Evolutionary conservation across 2,888 invertebrate genomes (phyloP), one percentile per base, ranked within the genome.

Genomic region (Theristus sp.): DNA sequence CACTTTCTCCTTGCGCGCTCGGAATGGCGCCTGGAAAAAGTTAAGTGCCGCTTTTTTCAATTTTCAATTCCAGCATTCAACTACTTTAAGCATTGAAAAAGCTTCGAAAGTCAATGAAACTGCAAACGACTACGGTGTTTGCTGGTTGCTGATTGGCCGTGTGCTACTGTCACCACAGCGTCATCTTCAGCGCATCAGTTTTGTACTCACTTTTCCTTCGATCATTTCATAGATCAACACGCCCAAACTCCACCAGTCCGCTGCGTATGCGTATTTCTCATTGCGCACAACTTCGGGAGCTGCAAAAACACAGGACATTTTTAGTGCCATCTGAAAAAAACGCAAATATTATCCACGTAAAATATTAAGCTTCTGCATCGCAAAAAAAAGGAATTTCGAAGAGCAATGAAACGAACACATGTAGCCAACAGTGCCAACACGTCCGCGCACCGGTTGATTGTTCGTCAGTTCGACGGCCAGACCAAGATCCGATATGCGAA

Each of bases 391-490:
- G 10, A 38, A 38, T 17, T 17, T 38, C 6, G 10, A 6, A 38
- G 17, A 38, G 17, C 38, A 38, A 17, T 6, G 31, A 60, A 13
- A 58, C 38, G 6, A 6, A 81, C 81, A 89, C 89, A 91, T 93
- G 76, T 94, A 90, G 60, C 96, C 96, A 47, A 98, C 96, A 59
- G 98, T 99, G 61, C 98, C 98, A 22, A 98, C 98, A 64, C 96
- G 81, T 56, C 98, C 98, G 61, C 91, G 82, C 63, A 98, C 96
- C 76, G 86, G 86, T 74, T 94, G 94, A 2, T 89, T 90, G 73
- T 94, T 93, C 2, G 90, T 91, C 74, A 98, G 89, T 79, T 98
- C 94, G 60, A 98, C 91, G 3, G 98, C 98, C 67, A 98, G 80
- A 22, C 98, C 98, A 68, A 99, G 82, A 79, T 99, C 98, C 38